Evolutionary conservation across 2,113 vertebrate species (phyloP).

Genomic region (Notechis scutatus): DNA sequence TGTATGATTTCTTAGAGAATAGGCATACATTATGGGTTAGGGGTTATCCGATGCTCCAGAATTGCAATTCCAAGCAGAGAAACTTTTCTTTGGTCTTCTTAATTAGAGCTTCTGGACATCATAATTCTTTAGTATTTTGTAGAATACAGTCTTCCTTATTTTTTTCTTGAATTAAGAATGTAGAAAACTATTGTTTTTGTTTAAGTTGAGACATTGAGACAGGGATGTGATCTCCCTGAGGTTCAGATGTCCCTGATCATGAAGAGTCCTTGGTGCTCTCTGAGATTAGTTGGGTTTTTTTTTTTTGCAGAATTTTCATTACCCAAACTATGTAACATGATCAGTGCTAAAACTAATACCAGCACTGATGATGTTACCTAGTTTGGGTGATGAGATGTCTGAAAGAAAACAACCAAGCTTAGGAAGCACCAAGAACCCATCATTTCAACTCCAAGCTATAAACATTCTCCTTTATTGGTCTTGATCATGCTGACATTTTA

Average conservation of each 20-base stretch:
- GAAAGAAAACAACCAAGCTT: too few relatives aligned
- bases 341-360: too few relatives aligned
- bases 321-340: too few relatives aligned
- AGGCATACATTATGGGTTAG: not conserved
- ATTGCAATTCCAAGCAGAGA: not conserved
- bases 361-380: too few relatives aligned
- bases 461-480: not conserved
- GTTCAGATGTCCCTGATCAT: not conserved
- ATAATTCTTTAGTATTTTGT: not conserved
- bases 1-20: not conserved
- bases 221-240: not conserved
- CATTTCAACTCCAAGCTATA: too few relatives aligned
- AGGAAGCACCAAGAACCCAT: too few relatives aligned
- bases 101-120: not conserved
- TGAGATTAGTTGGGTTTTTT: too few relatives aligned
- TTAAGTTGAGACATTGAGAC: not conserved
- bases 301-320: too few relatives aligned
- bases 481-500: not conserved
- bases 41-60: not conserved
- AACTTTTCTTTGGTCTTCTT: not conserved
- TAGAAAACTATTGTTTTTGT: not conserved
- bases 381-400: too few relatives aligned
- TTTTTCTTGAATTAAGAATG: not conserved
- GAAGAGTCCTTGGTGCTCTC: too few relatives aligned
- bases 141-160: not conserved